These are phyloP conservation scores for Loris lydekkerianus DNA, from an alignment of 2,797 vertebrate genomes.

Conservation along the genomic window DNA sequence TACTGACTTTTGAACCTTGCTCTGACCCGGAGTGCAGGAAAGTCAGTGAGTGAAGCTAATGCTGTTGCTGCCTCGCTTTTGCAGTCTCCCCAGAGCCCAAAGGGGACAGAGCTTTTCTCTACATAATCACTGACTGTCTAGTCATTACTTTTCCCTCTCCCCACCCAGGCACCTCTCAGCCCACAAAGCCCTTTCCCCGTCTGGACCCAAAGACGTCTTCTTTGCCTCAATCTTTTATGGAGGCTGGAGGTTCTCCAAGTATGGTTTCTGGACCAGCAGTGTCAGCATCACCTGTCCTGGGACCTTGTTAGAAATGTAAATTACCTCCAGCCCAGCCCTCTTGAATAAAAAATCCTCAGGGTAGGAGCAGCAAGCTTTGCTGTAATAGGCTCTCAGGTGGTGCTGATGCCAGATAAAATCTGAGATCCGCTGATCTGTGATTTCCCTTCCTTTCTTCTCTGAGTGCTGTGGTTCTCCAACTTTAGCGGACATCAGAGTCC, in stretches of 20 bases:
- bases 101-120: background rate
- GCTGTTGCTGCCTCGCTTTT: background rate
- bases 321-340: fast-evolving
- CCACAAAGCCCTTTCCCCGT: background rate
- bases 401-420: background rate
- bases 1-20: background rate
- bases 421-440: background rate
- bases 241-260: background rate
- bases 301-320: constrained; percentile 15
- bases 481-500: background rate
- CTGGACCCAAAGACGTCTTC: background rate
- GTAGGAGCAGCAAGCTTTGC: background rate
- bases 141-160: background rate
- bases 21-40: background rate
- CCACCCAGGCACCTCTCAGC: background rate
- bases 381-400: background rate
- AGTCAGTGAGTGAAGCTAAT: background rate
- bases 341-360: constrained; percentile 1
- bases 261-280: background rate
- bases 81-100: background rate
- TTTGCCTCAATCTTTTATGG: background rate
- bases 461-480: background rate
- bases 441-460: background rate
- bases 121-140: background rate
- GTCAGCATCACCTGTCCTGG: background rate